Conservation (phyloP, 2,888 invertebrate species). For the Chrysolina americana region DNA sequence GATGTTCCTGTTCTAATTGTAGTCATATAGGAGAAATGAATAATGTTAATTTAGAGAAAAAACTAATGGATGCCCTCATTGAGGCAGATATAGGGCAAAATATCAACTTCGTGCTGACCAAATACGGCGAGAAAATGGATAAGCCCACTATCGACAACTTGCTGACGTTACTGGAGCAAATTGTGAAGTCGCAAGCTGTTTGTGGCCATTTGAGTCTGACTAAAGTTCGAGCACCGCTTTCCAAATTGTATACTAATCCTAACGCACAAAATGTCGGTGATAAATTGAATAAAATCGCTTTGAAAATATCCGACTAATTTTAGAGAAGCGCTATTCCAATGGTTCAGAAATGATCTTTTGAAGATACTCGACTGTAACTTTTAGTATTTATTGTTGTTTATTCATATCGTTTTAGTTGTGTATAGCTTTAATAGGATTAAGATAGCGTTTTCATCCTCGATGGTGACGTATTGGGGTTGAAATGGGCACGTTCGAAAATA, state of each 20-base stretch:
- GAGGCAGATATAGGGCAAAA: conserved; percentile 64
- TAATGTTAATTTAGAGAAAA: conserved; percentile 36
- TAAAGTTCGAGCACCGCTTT: conserved; percentile 50
- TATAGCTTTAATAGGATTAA: conserved; percentile 5
- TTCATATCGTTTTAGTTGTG: conserved; percentile 12
- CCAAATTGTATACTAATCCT: conserved; percentile 52
- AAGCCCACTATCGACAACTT: conserved; percentile 63
- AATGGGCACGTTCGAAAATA: not conserved
- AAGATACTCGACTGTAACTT: conserved; percentile 1
- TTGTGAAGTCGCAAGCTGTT: conserved; percentile 56
- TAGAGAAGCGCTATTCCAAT: not conserved
- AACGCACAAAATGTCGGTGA: conserved; percentile 40
- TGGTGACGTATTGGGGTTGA: not conserved
- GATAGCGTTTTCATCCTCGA: not conserved
- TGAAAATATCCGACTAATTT: conserved; percentile 7
- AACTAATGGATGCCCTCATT: conserved; percentile 52
- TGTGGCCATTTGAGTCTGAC: conserved; percentile 57
- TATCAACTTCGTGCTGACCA: conserved; percentile 62
- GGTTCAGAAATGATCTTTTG: not conserved
- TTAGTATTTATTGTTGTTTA: conserved; percentile 13
- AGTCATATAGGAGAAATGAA: conserved; percentile 13
- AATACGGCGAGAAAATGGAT: conserved; percentile 65
- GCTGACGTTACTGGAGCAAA: conserved; percentile 61
- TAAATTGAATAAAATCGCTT: conserved; percentile 21
- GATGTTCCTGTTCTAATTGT: conserved; percentile 56